Evolutionary conservation across 2,888 invertebrate species (phyloP), one percentile per base, ranked within the genome.

Genomic region (Caenorhabditis imperialis): DNA sequence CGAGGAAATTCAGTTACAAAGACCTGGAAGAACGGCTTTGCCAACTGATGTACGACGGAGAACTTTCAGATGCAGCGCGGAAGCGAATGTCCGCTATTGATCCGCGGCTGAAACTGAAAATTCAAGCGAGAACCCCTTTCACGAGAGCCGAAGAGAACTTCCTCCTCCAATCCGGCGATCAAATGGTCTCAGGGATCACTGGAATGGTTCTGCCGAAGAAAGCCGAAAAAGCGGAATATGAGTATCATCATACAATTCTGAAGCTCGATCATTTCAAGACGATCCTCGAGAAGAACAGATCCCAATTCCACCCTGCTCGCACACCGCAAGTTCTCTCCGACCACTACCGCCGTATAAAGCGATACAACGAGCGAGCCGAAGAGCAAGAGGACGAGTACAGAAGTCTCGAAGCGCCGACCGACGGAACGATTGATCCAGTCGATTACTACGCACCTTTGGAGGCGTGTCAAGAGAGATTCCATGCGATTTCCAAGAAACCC

Each of bases 41-140:
- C 89, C 94, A 95, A 0, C 89, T 99, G 61, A 90, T 99, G 22
- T 98, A 97, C 89, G 96, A 98, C 89, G 93, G 94, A n/a, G 92
- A 94, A 47, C 93, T 98, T 50, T 96, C 96, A 8, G 81, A 81
- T 72, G 80, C 62, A 53, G 86, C 85, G 1, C 74, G 72, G 33
- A 72, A 76, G 44, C 55, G 85, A 33, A 81, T 85, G 42, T 58
- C 55, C 3, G 62, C 63, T 14, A 37, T 86, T 30, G 50, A 69
- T 5, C 50, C 44, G 1, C 67, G 77, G n/a, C 51, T 77, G 10
- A 48, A 75, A 6, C 53, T 77, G 7, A 53, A 57, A 18, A 61
- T 96, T 1, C 94, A 96, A 88, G 92, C 94, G 70, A 93, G 93
- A 88, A 94, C 96, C 0, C 89, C 96, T 35, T 97, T 93, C 90